phyloP scores from a whole-genome alignment of 2,113 vertebrate genomes.

The Speoplatyrhinus poulsoni region DNA sequence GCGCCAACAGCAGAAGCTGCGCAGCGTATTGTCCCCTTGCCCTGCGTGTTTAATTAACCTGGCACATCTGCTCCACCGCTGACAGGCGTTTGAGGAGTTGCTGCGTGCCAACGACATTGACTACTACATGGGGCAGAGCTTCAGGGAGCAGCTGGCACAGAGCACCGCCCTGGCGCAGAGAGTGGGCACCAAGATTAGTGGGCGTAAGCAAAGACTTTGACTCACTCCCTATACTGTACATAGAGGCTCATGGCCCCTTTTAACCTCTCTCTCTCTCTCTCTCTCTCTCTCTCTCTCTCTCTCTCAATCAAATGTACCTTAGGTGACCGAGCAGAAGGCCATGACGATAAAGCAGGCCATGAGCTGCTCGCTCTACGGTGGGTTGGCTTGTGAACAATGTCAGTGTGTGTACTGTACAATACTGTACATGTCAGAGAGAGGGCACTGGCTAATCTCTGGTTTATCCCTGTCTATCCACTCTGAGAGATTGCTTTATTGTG shows the following conservation, averaged over 20 bases:
- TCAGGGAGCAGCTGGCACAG: conserved; percentile 88
- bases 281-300: not conserved
- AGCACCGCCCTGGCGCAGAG: conserved; percentile 83
- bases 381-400: conserved; percentile 15
- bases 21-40: not conserved
- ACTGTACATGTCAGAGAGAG: not conserved
- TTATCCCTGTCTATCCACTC: not conserved
- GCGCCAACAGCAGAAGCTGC: not conserved
- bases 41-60: not conserved
- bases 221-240: not conserved
- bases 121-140: conserved; percentile 94
- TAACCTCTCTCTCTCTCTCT: not conserved
- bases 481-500: not conserved
- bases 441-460: not conserved
- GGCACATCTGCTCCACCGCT: not conserved
- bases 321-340: conserved; percentile 81
- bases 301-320: not conserved
- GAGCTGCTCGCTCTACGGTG: conserved; percentile 86
- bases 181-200: conserved; percentile 84
- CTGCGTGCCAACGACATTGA: conserved; percentile 90
- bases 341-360: conserved; percentile 79
- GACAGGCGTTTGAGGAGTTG: conserved; percentile 89
- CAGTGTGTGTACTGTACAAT: conserved; percentile 4
- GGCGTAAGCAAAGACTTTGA: conserved; percentile 71
- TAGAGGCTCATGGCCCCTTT: not conserved